Percentiles rank a stretch among this genome's conserved stretches.
phyloP scores from a whole-genome alignment of 2,113 vertebrate genomes.

The Pseudopipra pipra region DNA sequence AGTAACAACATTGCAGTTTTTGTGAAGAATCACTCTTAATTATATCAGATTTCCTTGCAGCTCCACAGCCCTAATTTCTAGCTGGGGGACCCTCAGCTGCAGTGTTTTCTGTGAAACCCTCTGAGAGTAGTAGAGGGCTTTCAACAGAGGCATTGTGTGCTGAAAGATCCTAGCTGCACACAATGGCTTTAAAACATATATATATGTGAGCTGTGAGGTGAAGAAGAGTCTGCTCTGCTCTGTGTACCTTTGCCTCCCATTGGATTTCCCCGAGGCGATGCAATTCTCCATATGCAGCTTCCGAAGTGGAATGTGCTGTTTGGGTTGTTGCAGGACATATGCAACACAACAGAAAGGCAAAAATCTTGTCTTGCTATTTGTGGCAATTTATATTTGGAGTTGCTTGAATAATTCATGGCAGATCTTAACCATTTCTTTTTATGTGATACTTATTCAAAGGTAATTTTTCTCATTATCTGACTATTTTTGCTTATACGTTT shows the following conservation, averaged over 20 bases:
- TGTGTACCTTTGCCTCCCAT: rapidly evolving
- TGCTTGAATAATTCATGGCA: slow-evolving; percentile 34
- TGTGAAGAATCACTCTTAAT: not conserved
- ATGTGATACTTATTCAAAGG: not conserved
- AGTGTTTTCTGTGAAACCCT: not conserved
- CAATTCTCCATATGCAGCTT: not conserved
- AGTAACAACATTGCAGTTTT: not conserved
- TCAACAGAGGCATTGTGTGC: not conserved
- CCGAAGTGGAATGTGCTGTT: not conserved
- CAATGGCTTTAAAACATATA: not conserved
- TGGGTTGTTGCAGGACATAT: not conserved
- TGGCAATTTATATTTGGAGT: slow-evolving; percentile 19
- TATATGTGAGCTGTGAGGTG: not conserved
- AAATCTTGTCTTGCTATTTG: not conserved
- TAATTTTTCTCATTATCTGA: slow-evolving; percentile 18
- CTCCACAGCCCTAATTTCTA: not conserved
- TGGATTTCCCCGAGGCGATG: not conserved
- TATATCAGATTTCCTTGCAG: not conserved
- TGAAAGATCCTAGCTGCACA: not conserved
- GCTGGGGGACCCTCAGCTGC: not conserved
- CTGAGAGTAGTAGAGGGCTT: not conserved
- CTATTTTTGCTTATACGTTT: not conserved
- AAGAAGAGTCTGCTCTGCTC: not conserved
- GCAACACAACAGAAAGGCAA: not conserved
- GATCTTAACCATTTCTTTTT: slow-evolving; percentile 6